Evolutionary conservation across 2,113 vertebrate genomes (phyloP).

Genomic region (Ursus arctos): DNA sequence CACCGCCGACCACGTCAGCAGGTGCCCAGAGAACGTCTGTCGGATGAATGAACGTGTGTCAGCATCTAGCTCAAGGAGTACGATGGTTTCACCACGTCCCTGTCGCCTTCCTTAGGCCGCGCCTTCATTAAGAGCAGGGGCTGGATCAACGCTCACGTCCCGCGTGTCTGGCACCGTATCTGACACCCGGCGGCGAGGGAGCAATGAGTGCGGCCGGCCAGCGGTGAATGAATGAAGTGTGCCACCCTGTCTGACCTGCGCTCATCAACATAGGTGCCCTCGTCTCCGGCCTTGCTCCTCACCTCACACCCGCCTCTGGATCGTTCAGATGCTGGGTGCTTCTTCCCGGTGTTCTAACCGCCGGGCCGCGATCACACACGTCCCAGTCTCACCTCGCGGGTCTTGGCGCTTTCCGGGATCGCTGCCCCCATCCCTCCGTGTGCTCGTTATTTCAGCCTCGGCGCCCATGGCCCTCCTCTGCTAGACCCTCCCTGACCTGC

Average conservation of each 20-base stretch:
- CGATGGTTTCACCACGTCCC: fast-evolving
- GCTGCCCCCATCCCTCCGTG: fast-evolving
- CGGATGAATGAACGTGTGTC: fast-evolving
- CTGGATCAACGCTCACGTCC: fast-evolving
- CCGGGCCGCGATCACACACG: fast-evolving
- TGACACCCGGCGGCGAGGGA: fast-evolving
- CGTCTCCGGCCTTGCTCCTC: background rate
- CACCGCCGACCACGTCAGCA: fast-evolving
- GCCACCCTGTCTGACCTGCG: background rate
- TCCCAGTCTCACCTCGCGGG: fast-evolving
- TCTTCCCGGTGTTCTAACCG: fast-evolving
- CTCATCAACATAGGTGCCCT: background rate
- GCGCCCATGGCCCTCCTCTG: fast-evolving
- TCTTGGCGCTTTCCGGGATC: background rate
- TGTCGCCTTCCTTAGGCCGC: fast-evolving
- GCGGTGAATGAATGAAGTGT: background rate
- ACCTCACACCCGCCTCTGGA: fast-evolving
- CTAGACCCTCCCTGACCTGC: fast-evolving
- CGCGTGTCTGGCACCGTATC: fast-evolving
- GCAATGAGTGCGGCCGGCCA: background rate
- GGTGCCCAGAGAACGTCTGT: fast-evolving
- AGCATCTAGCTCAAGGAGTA: fast-evolving
- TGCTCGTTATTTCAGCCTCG: background rate
- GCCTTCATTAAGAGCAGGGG: background rate
- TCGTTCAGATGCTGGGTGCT: fast-evolving